Evolutionary conservation across 2,797 vertebrate genomes (phyloP).

Genomic region (Chloroceryle inda): DNA sequence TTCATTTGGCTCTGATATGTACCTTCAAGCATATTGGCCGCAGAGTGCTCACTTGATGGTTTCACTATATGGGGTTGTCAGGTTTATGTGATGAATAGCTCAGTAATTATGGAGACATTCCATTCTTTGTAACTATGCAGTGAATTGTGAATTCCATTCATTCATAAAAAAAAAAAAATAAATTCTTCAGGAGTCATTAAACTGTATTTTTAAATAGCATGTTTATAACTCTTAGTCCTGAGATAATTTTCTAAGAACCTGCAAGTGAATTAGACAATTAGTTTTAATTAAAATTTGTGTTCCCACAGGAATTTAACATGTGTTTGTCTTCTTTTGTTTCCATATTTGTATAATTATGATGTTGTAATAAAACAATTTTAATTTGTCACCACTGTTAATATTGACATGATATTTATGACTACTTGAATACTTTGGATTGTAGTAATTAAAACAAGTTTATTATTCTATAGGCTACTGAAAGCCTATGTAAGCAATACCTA

Average conservation of each 20-base stretch:
- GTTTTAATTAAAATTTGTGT: not conserved
- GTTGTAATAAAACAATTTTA: not conserved
- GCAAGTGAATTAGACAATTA: not conserved
- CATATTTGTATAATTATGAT: not conserved
- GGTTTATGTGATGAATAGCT: not conserved
- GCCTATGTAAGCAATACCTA: not conserved
- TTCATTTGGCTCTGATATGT: constrained; percentile 12
- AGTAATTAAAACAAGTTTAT: not conserved
- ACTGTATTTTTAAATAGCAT: not conserved
- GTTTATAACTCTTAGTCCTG: not conserved
- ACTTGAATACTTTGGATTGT: not conserved
- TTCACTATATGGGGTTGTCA: constrained; percentile 56
- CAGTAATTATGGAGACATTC: not conserved
- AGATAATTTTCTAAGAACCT: not conserved
- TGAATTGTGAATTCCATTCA: not conserved
- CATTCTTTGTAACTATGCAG: not conserved
- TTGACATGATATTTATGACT: not conserved
- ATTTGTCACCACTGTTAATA: not conserved
- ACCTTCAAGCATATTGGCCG: constrained; percentile 46
- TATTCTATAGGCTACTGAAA: not conserved
- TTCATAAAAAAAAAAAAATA: not conserved
- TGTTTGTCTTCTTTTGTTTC: not conserved
- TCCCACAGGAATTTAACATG: not conserved
- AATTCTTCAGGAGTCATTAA: not conserved
- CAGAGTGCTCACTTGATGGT: not conserved